A percentile compares a stretch with the other conserved stretches of the same genome.
These are phyloP conservation scores for Thera britannica DNA, from an alignment of 2,888 invertebrate genomes.

Conservation along the genomic window DNA sequence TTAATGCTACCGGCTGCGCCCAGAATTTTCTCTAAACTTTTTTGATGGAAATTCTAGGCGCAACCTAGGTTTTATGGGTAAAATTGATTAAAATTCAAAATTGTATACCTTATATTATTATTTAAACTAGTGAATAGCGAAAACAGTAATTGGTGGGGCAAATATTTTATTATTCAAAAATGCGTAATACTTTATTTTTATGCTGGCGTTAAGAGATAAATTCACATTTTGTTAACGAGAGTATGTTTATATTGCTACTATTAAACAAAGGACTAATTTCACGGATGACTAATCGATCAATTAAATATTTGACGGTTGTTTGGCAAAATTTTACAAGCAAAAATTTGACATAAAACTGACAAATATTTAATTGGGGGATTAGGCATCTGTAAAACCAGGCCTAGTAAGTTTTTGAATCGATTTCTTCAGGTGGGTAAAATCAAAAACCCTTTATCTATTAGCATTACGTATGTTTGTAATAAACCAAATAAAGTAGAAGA, in stretches of 20 bases:
- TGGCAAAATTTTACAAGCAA: too few relatives aligned
- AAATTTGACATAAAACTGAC: too few relatives aligned
- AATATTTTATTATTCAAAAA: slow-evolving; percentile 40
- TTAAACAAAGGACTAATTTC: too few relatives aligned
- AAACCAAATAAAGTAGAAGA: slow-evolving; percentile 21
- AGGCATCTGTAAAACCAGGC: too few relatives aligned
- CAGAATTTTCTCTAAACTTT: slow-evolving; percentile 48
- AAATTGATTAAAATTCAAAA: slow-evolving; percentile 68
- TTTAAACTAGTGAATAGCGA: slow-evolving; percentile 66
- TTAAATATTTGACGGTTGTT: too few relatives aligned
- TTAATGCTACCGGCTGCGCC: slow-evolving; percentile 45
- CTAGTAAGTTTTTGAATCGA: too few relatives aligned
- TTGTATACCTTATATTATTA: slow-evolving; percentile 51
- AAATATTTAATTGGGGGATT: too few relatives aligned
- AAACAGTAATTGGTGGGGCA: slow-evolving; percentile 68
- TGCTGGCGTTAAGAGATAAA: neutral
- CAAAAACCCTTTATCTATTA: neutral
- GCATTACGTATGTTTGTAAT: slow-evolving; percentile 1
- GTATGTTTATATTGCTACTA: too few relatives aligned
- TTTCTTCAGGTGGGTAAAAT: too few relatives aligned
- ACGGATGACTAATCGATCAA: too few relatives aligned
- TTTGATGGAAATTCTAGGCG: slow-evolving; percentile 50
- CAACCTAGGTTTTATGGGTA: slow-evolving; percentile 45
- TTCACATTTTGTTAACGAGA: neutral
- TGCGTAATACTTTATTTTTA: slow-evolving; percentile 34